Evolutionary conservation across 2,797 vertebrate species (phyloP), one percentile per base, ranked within the genome.

Genomic region (Neomorphus geoffroyi): DNA sequence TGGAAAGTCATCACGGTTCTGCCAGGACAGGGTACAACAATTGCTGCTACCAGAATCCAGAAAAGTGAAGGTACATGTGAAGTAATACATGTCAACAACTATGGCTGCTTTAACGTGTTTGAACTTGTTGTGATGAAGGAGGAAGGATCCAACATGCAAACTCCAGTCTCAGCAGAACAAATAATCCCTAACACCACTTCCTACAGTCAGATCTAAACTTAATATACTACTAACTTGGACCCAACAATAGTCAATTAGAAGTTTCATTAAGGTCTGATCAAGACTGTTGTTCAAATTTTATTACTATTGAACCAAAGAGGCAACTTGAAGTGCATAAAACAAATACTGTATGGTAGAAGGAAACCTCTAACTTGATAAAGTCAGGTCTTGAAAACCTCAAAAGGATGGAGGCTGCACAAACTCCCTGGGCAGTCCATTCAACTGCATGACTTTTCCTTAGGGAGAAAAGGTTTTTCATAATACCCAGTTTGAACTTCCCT

Each of bases 101-200:
- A n/a, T 0, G 0, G 35, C 7, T 62, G 17, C 24, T 43, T 48
- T 18, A 46, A 50, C 21, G 2, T 45, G 9, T 37, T 50, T 30
- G 48, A 67, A 43, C 30, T 41, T 67, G 43, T 37, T 61, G 37
- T 32, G 48, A 5, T 46, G 30, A 51, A 74, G 72, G 33, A 35
- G 11, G 11, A 51, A 67, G 37, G 18, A 33, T 79, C 17, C 35
- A 77, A 72, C 32, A 33, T 5, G 15, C 16, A 56, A 85, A 32
- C 37, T 35, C 41, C 46, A 30, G 22, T 21, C 41, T 61, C 35
- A 13, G 46, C 30, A 65, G 71, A 70, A 21, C 46, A 9, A 43
- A 18, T 58, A 62, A 88, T 27, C 27, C 37, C 35, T 66, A 66
- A 28, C 26, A 62, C 10, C 32, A 46, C 10, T 46, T 81, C 56